These are phyloP conservation scores for Probosciger aterrimus DNA, from an alignment of 2,113 vertebrate genomes.

Conservation along the genomic window DNA sequence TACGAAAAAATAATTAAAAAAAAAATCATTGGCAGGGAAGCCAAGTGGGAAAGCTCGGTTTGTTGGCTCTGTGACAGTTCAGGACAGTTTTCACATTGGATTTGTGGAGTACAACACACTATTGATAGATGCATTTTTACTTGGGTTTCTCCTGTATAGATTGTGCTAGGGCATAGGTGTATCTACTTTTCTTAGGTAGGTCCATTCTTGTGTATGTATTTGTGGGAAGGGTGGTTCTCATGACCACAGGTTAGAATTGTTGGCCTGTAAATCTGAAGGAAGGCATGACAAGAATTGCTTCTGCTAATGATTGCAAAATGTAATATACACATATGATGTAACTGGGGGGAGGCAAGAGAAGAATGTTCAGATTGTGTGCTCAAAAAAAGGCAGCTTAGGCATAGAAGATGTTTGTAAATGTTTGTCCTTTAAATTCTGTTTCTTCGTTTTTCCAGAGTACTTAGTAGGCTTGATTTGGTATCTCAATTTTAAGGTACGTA, in stretches of 20 bases:
- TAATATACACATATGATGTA: background rate
- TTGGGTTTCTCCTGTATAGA: background rate
- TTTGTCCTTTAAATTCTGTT: background rate
- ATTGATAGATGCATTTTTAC: background rate
- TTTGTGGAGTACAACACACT: background rate
- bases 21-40: background rate
- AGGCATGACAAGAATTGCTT: constrained; percentile 16
- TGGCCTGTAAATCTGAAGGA: background rate
- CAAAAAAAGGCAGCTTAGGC: fast-evolving
- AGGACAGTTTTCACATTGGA: background rate
- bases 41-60: background rate
- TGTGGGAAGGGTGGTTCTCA: background rate
- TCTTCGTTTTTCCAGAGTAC: background rate
- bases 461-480: background rate
- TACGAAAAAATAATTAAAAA: background rate
- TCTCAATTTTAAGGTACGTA: background rate
- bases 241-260: background rate
- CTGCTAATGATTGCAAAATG: background rate
- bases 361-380: background rate
- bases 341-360: background rate
- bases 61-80: background rate
- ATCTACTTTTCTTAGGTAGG: background rate
- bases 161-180: background rate
- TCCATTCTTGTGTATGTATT: background rate
- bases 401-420: background rate